These are phyloP conservation scores for Spondyliosoma cantharus DNA, from an alignment of 2,797 vertebrate species.

Conservation along the genomic window DNA sequence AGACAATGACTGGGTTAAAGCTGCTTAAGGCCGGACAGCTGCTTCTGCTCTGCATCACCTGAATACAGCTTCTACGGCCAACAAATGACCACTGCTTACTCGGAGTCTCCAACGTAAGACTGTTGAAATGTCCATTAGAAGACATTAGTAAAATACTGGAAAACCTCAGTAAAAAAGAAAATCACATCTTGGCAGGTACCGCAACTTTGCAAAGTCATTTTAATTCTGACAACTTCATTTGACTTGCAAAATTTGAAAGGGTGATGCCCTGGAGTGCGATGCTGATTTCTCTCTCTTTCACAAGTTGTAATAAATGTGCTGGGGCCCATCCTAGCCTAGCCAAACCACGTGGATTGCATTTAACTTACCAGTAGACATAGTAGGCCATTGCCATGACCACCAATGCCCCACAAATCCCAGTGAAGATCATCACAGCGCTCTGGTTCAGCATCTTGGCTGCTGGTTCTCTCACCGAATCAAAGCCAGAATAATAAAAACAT, in stretches of 20 bases:
- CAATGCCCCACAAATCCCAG: conserved; percentile 89
- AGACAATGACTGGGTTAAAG: conserved; percentile 70
- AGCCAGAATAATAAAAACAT: conserved; percentile 58
- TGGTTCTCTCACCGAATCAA: conserved; percentile 56
- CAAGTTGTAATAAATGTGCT: conserved; percentile 11
- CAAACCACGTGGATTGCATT: not conserved
- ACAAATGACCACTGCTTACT: conserved; percentile 31
- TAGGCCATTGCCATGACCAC: conserved; percentile 91
- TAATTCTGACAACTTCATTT: conserved; percentile 11
- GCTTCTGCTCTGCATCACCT: conserved; percentile 60
- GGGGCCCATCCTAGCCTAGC: not conserved
- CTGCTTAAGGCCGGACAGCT: conserved; percentile 74
- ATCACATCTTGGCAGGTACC: not conserved
- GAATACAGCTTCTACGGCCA: conserved; percentile 36
- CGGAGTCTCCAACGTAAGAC: not conserved
- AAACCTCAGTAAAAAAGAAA: not conserved
- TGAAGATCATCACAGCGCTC: conserved; percentile 90
- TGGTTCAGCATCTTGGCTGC: conserved; percentile 87
- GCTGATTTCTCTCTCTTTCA: not conserved
- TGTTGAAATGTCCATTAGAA: not conserved
- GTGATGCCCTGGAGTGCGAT: not conserved
- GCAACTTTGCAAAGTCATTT: not conserved
- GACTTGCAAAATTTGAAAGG: not conserved
- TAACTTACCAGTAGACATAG: conserved; percentile 95
- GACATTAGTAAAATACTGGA: not conserved